These are phyloP conservation scores for Limenitis camilla DNA, from an alignment of 2,888 invertebrate genomes.

Conservation along the genomic window DNA sequence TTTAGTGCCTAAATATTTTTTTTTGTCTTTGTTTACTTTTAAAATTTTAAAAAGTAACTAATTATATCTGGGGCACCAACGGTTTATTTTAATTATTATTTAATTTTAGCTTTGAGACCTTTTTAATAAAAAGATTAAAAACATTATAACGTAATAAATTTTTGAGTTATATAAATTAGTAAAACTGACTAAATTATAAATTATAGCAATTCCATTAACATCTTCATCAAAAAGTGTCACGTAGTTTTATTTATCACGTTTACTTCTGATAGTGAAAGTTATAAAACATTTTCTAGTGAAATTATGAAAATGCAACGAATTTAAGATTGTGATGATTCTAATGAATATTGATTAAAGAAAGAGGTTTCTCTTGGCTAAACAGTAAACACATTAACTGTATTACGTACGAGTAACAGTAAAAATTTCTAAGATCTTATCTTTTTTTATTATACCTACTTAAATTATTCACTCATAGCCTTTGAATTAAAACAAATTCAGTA, in stretches of 20 bases:
- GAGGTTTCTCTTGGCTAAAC: conserved; percentile 9
- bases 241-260: conserved; percentile 19
- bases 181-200: too few species aligned
- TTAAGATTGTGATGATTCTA: conserved; percentile 2
- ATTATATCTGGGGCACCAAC: too few species aligned
- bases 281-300: conserved; percentile 31
- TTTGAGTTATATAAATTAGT: too few species aligned
- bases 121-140: too few species aligned
- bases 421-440: conserved; percentile 8
- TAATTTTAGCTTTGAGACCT: too few species aligned
- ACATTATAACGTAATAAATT: too few species aligned
- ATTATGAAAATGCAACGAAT: conserved; percentile 13
- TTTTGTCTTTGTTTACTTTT: too few species aligned
- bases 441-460: conserved; percentile 2
- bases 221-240: conserved; percentile 2
- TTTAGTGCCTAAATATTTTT: too few species aligned
- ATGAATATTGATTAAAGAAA: conserved; percentile 12
- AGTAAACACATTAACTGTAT: conserved; percentile 5
- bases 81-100: too few species aligned
- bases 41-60: too few species aligned
- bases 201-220: not conserved
- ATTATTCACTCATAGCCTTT: too few species aligned
- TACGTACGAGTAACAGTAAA: conserved; percentile 8
- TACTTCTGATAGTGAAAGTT: conserved; percentile 17
- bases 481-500: too few species aligned